A percentile compares a stretch with the other conserved stretches of the same genome.
Evolutionary conservation across 2,113 vertebrate species (phyloP).

Genomic region (Sylvia atricapilla): DNA sequence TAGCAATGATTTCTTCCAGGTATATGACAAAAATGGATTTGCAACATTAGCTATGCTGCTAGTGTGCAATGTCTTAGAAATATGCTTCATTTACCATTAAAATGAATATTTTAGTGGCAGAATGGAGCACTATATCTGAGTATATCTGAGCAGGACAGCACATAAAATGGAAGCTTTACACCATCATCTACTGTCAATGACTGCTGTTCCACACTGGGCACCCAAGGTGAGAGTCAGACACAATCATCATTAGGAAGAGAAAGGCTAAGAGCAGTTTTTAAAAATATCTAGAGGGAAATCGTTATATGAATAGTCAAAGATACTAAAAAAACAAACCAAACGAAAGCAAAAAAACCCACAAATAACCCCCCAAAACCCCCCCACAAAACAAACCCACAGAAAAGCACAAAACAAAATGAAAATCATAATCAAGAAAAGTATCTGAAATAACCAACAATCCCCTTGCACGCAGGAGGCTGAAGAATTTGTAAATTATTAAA

Average conservation of each 20-base stretch:
- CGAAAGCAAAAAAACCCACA: not conserved
- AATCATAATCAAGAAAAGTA: not conserved
- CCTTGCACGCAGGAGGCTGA: not conserved
- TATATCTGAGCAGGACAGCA: not conserved
- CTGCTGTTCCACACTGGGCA: not conserved
- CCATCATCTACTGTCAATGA: not conserved
- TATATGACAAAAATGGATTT: not conserved
- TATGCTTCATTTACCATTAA: not conserved
- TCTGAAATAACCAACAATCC: not conserved
- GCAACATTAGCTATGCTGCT: slow-evolving; percentile 5
- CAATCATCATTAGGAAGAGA: not conserved
- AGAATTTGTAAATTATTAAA: not conserved
- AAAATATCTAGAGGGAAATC: not conserved
- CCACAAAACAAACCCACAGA: not conserved
- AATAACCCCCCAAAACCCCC: not conserved
- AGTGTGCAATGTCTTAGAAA: not conserved
- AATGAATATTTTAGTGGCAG: not conserved
- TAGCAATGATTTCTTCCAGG: slow-evolving; percentile 22
- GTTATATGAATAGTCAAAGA: not conserved
- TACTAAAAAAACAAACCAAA: too few relatives aligned
- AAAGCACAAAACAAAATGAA: not conserved
- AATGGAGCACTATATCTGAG: not conserved
- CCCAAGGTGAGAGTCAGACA: not conserved
- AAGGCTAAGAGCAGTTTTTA: not conserved
- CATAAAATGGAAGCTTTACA: not conserved